phyloP scores from a whole-genome alignment of 2,888 invertebrate species.

The Phrixothrix hirtus region DNA sequence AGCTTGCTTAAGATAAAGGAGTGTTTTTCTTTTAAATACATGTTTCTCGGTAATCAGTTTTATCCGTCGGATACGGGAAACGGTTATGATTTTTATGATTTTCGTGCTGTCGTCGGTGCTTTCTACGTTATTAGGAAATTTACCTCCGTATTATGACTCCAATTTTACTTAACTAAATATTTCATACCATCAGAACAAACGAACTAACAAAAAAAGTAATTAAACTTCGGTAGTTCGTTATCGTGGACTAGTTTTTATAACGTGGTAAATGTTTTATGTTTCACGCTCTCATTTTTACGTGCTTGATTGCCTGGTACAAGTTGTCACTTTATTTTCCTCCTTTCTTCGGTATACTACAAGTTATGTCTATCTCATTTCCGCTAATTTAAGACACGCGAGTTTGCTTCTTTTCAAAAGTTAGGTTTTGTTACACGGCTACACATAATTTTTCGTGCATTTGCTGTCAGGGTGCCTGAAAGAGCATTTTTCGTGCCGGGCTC shows the following conservation, averaged over 20 bases:
- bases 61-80: constrained; percentile 21
- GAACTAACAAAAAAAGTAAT: constrained; percentile 27
- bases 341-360: constrained; percentile 44
- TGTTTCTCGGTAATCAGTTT: constrained; percentile 22
- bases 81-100: constrained; percentile 27
- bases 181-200: constrained; percentile 14
- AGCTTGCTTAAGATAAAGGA: constrained; percentile 23
- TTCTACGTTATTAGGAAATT: constrained; percentile 25
- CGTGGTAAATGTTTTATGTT: constrained; percentile 50
- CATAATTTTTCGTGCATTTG: constrained; percentile 47
- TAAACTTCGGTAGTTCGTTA: constrained; percentile 35
- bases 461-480: constrained; percentile 41
- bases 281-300: constrained; percentile 44
- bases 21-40: constrained; percentile 18
- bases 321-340: constrained; percentile 51
- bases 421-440: constrained; percentile 44
- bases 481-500: constrained; percentile 45
- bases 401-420: constrained; percentile 43
- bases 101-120: constrained; percentile 22
- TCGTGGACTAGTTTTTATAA: constrained; percentile 36
- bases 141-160: constrained; percentile 15
- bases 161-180: constrained; percentile 17
- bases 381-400: constrained; percentile 49
- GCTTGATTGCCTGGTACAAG: constrained; percentile 50
- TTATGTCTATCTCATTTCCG: constrained; percentile 48